phyloP scores from a whole-genome alignment of 2,113 vertebrate species.

The Tringa solitaria region DNA sequence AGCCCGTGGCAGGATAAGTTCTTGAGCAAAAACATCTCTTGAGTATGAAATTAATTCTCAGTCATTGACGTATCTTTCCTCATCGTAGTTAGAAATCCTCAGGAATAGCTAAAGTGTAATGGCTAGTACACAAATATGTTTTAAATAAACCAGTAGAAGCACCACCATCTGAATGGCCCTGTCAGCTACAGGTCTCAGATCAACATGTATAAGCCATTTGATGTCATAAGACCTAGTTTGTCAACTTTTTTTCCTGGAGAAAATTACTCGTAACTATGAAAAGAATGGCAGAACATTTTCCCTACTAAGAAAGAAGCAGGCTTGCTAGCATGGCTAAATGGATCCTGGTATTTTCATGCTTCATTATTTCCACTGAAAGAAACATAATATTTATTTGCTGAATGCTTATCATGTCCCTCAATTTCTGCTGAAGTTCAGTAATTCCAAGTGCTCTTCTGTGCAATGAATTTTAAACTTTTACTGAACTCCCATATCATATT shows the following conservation, averaged over 20 bases:
- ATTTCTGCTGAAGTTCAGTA: neutral
- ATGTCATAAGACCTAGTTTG: neutral
- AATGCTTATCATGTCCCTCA: neutral
- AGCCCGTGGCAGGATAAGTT: neutral
- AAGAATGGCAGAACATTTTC: neutral
- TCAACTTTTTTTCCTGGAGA: neutral
- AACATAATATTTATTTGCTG: neutral
- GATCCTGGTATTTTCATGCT: neutral
- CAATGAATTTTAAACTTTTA: constrained; percentile 2
- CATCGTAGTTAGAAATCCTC: neutral
- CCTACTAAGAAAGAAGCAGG: neutral
- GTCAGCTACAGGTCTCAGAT: neutral
- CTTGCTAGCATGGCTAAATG: neutral
- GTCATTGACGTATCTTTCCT: neutral
- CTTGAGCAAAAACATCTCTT: neutral
- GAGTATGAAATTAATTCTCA: neutral
- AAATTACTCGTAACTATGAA: neutral
- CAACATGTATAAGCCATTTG: neutral
- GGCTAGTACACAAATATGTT: neutral
- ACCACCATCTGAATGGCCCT: neutral
- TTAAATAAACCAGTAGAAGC: neutral
- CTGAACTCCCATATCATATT: neutral
- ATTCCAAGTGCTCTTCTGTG: neutral
- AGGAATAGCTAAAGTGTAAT: neutral
- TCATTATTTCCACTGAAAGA: neutral